A percentile compares a stretch with the other conserved stretches of the same genome.
Evolutionary conservation across 2,797 vertebrate species (phyloP).

Genomic region (Cuculus canorus): DNA sequence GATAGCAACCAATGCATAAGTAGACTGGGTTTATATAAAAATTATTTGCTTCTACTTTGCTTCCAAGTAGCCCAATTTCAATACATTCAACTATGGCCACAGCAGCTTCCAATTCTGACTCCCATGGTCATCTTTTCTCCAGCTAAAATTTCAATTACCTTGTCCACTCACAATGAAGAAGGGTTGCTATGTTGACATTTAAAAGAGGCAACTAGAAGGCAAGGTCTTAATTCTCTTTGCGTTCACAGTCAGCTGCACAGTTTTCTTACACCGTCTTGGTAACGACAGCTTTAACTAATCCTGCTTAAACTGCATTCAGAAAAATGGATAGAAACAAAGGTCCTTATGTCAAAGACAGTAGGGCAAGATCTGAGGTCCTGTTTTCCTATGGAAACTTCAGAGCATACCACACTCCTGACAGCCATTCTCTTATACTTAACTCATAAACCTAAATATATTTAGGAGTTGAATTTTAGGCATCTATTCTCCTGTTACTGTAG

Average conservation of each 20-base stretch:
- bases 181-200: not conserved
- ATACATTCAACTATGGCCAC: not conserved
- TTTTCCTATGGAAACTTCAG: not conserved
- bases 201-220: not conserved
- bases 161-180: not conserved
- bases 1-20: not conserved
- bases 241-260: not conserved
- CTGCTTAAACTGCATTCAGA: not conserved
- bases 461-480: not conserved
- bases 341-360: not conserved
- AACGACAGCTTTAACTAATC: not conserved
- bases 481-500: not conserved
- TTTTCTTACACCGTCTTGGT: not conserved
- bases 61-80: not conserved
- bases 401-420: not conserved
- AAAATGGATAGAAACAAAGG: not conserved
- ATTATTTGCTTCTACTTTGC: not conserved
- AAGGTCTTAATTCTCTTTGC: not conserved
- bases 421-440: not conserved
- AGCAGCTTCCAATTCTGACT: not conserved
- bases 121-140: not conserved
- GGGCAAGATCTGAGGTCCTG: not conserved
- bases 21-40: not conserved
- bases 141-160: not conserved
- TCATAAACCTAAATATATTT: not conserved